Evolutionary conservation across 1,140 invertebrate genomes (phyloP), one percentile per base, ranked within the genome.

Genomic region (Dinoponera quadriceps): DNA sequence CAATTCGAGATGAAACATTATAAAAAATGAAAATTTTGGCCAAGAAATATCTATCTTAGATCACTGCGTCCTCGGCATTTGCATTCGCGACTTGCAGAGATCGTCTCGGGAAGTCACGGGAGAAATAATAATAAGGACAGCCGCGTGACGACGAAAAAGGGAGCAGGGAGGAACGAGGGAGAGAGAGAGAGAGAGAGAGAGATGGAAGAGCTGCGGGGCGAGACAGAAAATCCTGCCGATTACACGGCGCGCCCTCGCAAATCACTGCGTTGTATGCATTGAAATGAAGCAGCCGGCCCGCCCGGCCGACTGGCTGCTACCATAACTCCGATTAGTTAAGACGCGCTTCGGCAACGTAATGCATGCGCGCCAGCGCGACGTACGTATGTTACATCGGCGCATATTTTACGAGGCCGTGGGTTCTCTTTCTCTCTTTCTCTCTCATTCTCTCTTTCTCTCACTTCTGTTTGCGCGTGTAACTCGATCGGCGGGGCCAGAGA

Each of bases 261-360:
- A 89, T 89, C 88, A 89, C 59, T 51, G 49, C 71, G 78, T 69
- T 85, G 88, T 87, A 89, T 83, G 88, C 88, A 89, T 89, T 82
- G 88, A 87, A 89, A 89, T 87, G 88, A 73, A 80, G 86, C 85
- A 66, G 75, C 65, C 62, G 66, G 74, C 82, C 81, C 78, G 86
- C 69, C 82, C 75, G 80, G 87, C 38, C 38, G 29, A 33, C 29
- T 33, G 29, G 38, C 87, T 86, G 38, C 87, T 86, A 87, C 85
- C 88, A 89, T 89, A 89, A 89, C 84, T 89, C 66, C 85, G 88
- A 89, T 89, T 89, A 89, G 88, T 89, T 89, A 87, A 89, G 88
- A 88, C 88, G 82, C 87, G 72, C 87, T 78, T 80, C 77, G 87
- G 81, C 87, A 80, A 85, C 65, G 84, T 87, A 86, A 89, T 85